Evolutionary conservation across 2,888 invertebrate species (phyloP).

Genomic region (Eristalis pertinax): DNA sequence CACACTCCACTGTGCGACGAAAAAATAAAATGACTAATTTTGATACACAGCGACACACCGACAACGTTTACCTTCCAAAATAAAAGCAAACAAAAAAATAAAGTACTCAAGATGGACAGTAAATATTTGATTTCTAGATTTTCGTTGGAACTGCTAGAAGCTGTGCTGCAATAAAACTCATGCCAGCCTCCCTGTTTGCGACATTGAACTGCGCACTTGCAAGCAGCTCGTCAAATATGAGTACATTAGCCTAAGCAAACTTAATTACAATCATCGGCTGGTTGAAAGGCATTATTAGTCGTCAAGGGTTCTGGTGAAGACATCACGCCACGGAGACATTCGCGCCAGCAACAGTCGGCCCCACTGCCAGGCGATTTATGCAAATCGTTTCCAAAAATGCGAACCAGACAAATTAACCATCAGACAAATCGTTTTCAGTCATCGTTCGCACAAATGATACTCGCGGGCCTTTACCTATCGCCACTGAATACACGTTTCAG

Average conservation of each 20-base stretch:
- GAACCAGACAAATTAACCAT: neutral
- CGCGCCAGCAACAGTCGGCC: neutral
- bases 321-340: too few species aligned
- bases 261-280: conserved; percentile 1
- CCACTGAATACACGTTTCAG: neutral
- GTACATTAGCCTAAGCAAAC: neutral
- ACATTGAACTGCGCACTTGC: neutral
- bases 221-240: neutral
- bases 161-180: conserved; percentile 2
- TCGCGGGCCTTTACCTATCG: neutral
- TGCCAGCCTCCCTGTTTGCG: neutral
- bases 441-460: neutral
- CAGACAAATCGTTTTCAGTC: neutral
- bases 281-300: neutral
- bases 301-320: neutral
- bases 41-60: conserved; percentile 4
- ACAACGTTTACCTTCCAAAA: neutral
- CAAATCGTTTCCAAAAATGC: neutral
- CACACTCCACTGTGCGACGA: neutral
- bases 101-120: conserved; percentile 9
- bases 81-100: neutral
- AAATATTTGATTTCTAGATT: conserved; percentile 34
- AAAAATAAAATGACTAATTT: neutral
- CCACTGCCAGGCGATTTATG: neutral
- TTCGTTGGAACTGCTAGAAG: neutral